A percentile compares a stretch with the other conserved stretches of the same genome.
phyloP scores from a whole-genome alignment of 2,797 vertebrate species.

The Cichlasoma orientale region DNA sequence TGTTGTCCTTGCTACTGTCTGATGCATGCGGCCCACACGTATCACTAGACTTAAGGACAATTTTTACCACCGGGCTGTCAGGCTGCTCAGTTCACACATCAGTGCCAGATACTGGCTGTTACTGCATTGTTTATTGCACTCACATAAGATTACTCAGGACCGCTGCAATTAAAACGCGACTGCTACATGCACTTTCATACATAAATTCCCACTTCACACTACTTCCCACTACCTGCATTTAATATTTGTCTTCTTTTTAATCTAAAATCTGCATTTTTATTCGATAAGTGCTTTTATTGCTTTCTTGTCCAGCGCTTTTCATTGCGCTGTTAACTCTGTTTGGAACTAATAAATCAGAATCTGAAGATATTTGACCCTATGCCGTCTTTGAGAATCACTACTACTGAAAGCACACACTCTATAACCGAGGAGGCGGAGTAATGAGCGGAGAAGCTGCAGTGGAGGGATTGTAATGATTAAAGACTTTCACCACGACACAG shows the following conservation, averaged over 20 bases:
- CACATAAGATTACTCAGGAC: too few relatives aligned
- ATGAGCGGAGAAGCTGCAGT: not conserved
- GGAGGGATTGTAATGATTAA: conserved; percentile 39
- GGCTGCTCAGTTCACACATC: not conserved
- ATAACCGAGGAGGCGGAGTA: conserved; percentile 11
- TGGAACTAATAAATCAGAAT: not conserved
- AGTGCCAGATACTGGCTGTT: not conserved
- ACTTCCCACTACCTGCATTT: not conserved
- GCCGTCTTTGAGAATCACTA: conserved; percentile 1
- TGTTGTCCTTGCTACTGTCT: not conserved
- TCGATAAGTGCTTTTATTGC: not conserved
- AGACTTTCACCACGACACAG: conserved; percentile 28
- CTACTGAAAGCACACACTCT: conserved; percentile 16
- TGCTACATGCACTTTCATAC: not conserved
- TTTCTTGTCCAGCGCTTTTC: not conserved
- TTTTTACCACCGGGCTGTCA: not conserved
- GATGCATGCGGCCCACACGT: rapidly evolving
- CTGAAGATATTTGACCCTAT: not conserved
- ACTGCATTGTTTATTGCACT: conserved; percentile 1
- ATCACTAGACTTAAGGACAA: not conserved
- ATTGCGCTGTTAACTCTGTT: not conserved
- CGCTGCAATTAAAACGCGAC: not conserved
- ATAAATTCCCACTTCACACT: not conserved
- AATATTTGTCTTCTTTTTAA: not conserved
- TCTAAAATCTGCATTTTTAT: not conserved